Base-by-base conservation (phyloP, 2,113 vertebrate genomes). In the Todiramphus chloris region DNA sequence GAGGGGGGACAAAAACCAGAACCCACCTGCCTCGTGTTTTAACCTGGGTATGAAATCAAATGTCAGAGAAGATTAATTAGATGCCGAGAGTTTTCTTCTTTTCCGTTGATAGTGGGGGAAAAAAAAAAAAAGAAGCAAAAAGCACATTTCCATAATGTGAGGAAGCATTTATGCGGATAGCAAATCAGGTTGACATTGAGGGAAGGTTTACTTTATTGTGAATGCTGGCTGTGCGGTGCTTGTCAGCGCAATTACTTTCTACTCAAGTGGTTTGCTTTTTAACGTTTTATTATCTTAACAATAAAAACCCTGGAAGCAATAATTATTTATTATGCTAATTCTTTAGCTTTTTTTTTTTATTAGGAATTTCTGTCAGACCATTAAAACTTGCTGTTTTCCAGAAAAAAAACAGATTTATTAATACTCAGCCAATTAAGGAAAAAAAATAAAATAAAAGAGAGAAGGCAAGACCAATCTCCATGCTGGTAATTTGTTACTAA, bases 251-350 rank as follows among this genome's bases (percentile, higher is more conserved):
- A 98, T 98, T 98, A 98, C 96, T 97, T 98, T 98, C 98, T 91
- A 91, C 98, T 98, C 98, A 98, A 98, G 97, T 98, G 97, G 96
- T 94, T 97, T 97, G 96, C 97, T 98, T 98, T 98, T 98, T 98
- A 97, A 96, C 97, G 97, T 98, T 97, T 98, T 98, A 98, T 98
- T 98, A 98, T 99, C 97, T 96, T 98, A 98, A 98, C 98, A 98
- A 98, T 98, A 98, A 98, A 70, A 98, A 96, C 96, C 98, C 99
- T 99, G 96, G 96, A 98, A 99, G 99, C 98, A 98, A 98, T 99
- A 98, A 99, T 99, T 99, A 99, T 99, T 97, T 98, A 98, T 98
- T 98, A 98, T 98, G 98, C 96, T 98, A 97, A 98, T 98, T 98
- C 96, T 95, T 97, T 56, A 90, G 97, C 98, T 97, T 98, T 97